Base-by-base conservation (phyloP, 1,140 invertebrate species). In the Glomeris maerens region DNA sequence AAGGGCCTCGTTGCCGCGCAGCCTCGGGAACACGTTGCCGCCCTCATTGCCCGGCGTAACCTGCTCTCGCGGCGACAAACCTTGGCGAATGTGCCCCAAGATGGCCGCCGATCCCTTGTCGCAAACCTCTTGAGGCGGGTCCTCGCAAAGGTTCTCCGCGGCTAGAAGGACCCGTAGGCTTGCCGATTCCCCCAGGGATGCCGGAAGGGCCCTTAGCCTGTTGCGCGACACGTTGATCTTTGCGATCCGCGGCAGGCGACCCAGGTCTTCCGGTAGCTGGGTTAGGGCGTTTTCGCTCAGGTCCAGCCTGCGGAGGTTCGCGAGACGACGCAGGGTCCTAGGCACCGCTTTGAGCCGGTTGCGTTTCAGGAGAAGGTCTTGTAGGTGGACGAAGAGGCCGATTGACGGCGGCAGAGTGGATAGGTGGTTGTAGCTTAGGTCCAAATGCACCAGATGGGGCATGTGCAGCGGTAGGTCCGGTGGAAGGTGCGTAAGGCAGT, bases 221-320 rank as follows among this genome's bases (percentile, higher is more conserved):
- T 70, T 70, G 40, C 61, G 47, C n/a, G 53, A 55, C 10, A 70
- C 56, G 56, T 67, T 68, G 0, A 70, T 52, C 46, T 64, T 63
- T 22, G 45, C 28, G 2, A 70, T 54, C 4, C 40, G 53, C 55
- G 65, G 59, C 60, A 70, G 62, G 27, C 61, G 51, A 2, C 61
- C 63, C 27, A 67, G 50, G 36, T 62, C 57, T 21, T 60, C 58
- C 20, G 66, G 64, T 23, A 70, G 51, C 39, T 59, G 52, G 31
- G 52, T 50, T 14, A 70, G 47, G 21, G 44, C n/a, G 53, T 70
- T 70, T 50, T 66, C 47, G 13, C 65, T 67, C 14, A 70, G 20
- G 53, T 69, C 65, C 27, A 68, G 39, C 54, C 67, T 57, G 47
- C 61, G 57, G 27, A 69, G 59, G 47, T 66, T 68, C 17, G 62